Conservation (phyloP, 1,140 invertebrate genomes). For the Drosophila miranda region DNA sequence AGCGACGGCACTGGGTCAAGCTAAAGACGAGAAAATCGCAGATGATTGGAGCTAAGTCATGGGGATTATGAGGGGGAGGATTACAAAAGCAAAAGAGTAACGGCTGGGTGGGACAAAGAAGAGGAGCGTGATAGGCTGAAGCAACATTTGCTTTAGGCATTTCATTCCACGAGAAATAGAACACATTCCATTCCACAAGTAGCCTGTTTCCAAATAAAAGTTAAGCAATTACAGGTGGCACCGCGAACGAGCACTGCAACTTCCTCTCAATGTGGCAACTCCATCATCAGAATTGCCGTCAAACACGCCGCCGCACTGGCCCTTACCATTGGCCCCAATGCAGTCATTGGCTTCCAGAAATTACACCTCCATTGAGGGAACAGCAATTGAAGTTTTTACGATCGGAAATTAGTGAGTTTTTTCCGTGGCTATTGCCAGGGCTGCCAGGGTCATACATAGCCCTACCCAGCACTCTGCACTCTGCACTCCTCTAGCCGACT, state of each 20-base stretch:
- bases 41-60: constrained; percentile 5
- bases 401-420: constrained; percentile 52
- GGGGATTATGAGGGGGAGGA: too few relatives aligned
- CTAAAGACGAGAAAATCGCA: constrained; percentile 20
- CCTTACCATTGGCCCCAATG: background rate
- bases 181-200: background rate
- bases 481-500: constrained; percentile 14
- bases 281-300: constrained; percentile 17
- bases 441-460: constrained; percentile 24
- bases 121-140: too few relatives aligned
- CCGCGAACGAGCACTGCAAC: constrained; percentile 1
- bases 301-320: background rate
- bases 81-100: too few relatives aligned
- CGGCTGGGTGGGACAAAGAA: too few relatives aligned
- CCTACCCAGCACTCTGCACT: background rate
- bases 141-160: too few relatives aligned
- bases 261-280: constrained; percentile 14
- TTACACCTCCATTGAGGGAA: constrained; percentile 40
- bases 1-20: constrained; percentile 11
- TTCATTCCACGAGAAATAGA: too few relatives aligned
- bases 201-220: constrained; percentile 14
- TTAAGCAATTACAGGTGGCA: constrained; percentile 34
- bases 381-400: constrained; percentile 52
- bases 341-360: constrained; percentile 32
- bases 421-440: constrained; percentile 19